A percentile compares a stretch with the other conserved stretches of the same genome.
phyloP scores from a whole-genome alignment of 2,113 vertebrate genomes.

The Dromiciops gliroides region DNA sequence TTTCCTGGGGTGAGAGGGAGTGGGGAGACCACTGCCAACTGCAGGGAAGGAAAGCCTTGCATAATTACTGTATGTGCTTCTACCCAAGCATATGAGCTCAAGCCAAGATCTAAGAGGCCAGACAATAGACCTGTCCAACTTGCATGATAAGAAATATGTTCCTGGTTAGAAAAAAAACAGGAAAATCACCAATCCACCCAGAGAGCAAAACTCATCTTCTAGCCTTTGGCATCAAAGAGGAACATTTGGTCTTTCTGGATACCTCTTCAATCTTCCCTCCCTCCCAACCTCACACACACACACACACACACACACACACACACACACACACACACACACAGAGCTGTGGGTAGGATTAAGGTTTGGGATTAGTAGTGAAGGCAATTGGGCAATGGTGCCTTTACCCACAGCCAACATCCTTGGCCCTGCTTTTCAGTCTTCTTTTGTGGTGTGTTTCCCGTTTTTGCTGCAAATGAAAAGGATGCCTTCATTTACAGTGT shows the following conservation, averaged over 20 bases:
- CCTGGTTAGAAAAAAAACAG: slow-evolving; percentile 45
- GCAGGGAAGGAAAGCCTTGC: slow-evolving; percentile 83
- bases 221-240: not conserved
- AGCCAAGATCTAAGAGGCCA: slow-evolving; percentile 75
- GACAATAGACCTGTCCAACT: slow-evolving; percentile 75
- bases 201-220: slow-evolving; percentile 5
- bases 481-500: slow-evolving; percentile 36
- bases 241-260: slow-evolving; percentile 38
- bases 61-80: slow-evolving; percentile 85
- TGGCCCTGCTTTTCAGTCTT: not conserved
- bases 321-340: not conserved
- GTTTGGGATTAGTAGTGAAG: slow-evolving; percentile 28
- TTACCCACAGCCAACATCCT: not conserved
- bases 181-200: not conserved
- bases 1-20: slow-evolving; percentile 69
- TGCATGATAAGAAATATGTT: slow-evolving; percentile 61
- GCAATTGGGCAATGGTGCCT: slow-evolving; percentile 54
- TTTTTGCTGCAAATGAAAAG: slow-evolving; percentile 37
- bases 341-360: not conserved
- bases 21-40: slow-evolving; percentile 79
- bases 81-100: slow-evolving; percentile 82
- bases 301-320: not conserved
- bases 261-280: not conserved
- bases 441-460: not conserved
- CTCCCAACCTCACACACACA: not conserved